Percentiles rank a stretch among this genome's conserved stretches.
Conservation (phyloP, 2,113 vertebrate species). For the Sylvia atricapilla region DNA sequence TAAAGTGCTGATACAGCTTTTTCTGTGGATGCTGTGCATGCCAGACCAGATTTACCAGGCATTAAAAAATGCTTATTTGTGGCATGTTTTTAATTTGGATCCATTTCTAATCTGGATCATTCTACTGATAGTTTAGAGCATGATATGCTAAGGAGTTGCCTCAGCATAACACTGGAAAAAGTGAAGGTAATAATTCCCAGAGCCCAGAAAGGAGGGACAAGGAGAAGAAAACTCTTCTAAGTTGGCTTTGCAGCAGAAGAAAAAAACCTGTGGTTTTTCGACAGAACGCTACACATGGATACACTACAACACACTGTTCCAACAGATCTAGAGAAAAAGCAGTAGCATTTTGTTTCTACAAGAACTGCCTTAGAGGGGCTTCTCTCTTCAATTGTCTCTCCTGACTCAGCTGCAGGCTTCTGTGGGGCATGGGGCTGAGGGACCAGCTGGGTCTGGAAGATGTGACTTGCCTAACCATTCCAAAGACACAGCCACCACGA, state of each 20-base stretch:
- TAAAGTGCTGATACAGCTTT: background rate
- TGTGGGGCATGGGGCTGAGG: background rate
- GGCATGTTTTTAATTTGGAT: background rate
- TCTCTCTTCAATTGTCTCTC: background rate
- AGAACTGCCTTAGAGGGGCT: background rate
- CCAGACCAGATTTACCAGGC: background rate
- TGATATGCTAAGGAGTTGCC: background rate
- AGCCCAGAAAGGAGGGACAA: background rate
- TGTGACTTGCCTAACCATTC: background rate
- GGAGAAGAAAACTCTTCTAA: background rate
- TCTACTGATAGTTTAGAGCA: background rate
- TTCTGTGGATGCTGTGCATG: background rate
- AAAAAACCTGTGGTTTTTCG: background rate
- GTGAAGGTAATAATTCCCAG: background rate
- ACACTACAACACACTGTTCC: no score
- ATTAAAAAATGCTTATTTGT: background rate
- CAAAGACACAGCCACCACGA: background rate
- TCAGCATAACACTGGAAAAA: background rate
- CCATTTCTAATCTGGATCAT: background rate
- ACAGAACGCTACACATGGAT: no score
- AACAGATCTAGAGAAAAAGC: background rate
- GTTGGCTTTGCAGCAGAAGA: background rate
- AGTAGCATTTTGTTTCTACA: background rate
- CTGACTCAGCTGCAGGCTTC: background rate
- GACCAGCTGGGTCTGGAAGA: background rate